These are phyloP conservation scores for Zelleria hepariella DNA, from an alignment of 2,888 invertebrate genomes.

Conservation along the genomic window DNA sequence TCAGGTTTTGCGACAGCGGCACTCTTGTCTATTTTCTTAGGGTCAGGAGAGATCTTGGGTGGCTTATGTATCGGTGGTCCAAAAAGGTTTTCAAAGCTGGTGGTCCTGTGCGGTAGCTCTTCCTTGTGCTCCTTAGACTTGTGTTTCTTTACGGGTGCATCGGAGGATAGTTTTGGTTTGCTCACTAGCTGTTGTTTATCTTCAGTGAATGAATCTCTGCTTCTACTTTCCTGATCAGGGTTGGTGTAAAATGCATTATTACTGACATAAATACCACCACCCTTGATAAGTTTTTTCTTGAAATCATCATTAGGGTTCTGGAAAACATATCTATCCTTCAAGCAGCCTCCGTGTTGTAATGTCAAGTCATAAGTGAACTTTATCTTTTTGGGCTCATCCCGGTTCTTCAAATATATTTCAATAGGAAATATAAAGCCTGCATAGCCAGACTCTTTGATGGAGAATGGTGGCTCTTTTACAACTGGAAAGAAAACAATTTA, in stretches of 20 bases:
- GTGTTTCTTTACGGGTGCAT: conserved; percentile 68
- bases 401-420: conserved; percentile 89
- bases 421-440: conserved; percentile 93
- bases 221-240: conserved; percentile 69
- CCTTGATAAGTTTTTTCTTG: conserved; percentile 86
- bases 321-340: conserved; percentile 88
- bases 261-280: conserved; percentile 78
- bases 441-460: conserved; percentile 94
- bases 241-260: conserved; percentile 61
- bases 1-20: conserved; percentile 48
- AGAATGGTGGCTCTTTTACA: conserved; percentile 91
- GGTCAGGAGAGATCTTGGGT: conserved; percentile 77
- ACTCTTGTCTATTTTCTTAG: conserved; percentile 65
- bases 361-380: conserved; percentile 88
- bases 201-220: conserved; percentile 69
- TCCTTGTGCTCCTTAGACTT: conserved; percentile 71
- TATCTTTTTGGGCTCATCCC: conserved; percentile 91
- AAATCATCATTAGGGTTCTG: conserved; percentile 91
- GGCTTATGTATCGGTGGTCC: conserved; percentile 87
- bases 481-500: conserved; percentile 71
- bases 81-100: conserved; percentile 84
- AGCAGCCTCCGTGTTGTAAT: conserved; percentile 81
- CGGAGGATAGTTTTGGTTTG: conserved; percentile 79
- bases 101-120: conserved; percentile 68
- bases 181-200: conserved; percentile 75